Evolutionary conservation across 30 jellyfish, hydroid and myxozoan genomes (phyloP).

Genomic region (Catostylus mosaicus): DNA sequence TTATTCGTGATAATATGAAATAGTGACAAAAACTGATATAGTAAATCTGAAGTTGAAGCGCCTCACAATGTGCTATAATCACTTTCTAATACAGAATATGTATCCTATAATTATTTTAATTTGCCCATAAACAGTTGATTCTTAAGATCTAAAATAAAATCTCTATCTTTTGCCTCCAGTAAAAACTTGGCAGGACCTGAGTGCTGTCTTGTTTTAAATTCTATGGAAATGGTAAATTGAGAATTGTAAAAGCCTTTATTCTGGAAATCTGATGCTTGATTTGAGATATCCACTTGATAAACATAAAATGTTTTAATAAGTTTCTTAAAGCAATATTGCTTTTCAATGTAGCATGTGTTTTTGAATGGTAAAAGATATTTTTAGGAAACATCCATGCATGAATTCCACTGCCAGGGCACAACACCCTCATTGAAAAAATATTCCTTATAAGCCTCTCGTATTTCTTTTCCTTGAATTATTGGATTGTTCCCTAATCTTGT

Average conservation of each 20-base stretch:
- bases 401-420: conserved; percentile 41
- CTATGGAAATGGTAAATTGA: not conserved
- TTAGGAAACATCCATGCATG: conserved; percentile 18
- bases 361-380: not conserved
- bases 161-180: not conserved
- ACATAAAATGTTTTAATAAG: no score
- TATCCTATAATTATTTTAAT: not conserved
- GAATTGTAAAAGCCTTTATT: not conserved
- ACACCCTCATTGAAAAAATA: conserved; percentile 42
- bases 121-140: not conserved
- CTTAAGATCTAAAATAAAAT: not conserved
- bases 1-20: not conserved
- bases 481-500: conserved; percentile 24
- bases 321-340: not conserved
- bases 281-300: no score
- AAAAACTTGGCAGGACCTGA: not conserved
- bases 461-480: conserved; percentile 4
- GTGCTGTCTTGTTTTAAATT: not conserved
- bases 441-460: conserved; percentile 21
- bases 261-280: not conserved
- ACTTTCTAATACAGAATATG: not conserved
- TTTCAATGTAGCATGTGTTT: not conserved
- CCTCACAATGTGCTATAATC: not conserved
- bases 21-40: not conserved
- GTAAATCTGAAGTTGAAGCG: not conserved